A percentile compares a stretch with the other conserved stretches of the same genome.
Conservation (phyloP, 2,888 invertebrate genomes). For the Geotrupes spiniger region DNA sequence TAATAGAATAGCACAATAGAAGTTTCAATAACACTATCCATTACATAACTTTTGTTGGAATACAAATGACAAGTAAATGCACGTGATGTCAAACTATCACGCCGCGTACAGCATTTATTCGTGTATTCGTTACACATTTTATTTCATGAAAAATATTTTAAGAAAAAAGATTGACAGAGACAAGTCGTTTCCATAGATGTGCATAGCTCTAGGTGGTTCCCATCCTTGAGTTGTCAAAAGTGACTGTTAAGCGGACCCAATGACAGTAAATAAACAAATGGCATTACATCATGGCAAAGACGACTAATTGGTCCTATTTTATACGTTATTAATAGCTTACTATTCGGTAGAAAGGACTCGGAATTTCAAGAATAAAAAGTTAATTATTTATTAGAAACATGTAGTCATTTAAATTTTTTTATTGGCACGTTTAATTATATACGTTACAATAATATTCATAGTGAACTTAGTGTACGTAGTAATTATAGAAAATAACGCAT, state of each 20-base stretch:
- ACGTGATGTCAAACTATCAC: slow-evolving; percentile 5
- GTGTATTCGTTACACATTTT: slow-evolving; percentile 1
- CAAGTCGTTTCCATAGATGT: slow-evolving; percentile 29
- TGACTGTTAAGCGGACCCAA: slow-evolving; percentile 30
- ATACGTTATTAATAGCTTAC: slow-evolving; percentile 20
- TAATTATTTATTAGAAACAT: slow-evolving; percentile 16
- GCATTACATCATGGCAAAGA: slow-evolving; percentile 28
- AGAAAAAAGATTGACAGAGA: slow-evolving; percentile 23
- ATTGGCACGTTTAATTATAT: too few relatives aligned
- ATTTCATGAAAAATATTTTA: slow-evolving; percentile 16
- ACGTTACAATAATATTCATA: too few relatives aligned
- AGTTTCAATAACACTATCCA: too few relatives aligned
- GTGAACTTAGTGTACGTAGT: too few relatives aligned
- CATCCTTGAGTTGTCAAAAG: slow-evolving; percentile 34
- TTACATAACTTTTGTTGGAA: too few relatives aligned
- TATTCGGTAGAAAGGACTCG: slow-evolving; percentile 16
- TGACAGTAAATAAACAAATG: slow-evolving; percentile 32
- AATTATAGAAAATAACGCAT: too few relatives aligned
- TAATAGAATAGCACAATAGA: too few relatives aligned
- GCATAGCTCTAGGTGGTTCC: slow-evolving; percentile 30
- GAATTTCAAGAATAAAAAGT: slow-evolving; percentile 9
- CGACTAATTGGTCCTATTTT: slow-evolving; percentile 24
- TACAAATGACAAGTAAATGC: not conserved
- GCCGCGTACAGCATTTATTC: not conserved
- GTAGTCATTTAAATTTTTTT: slow-evolving; percentile 12